These are phyloP conservation scores for Busseola fusca DNA, from an alignment of 2,888 invertebrate genomes.

Conservation along the genomic window DNA sequence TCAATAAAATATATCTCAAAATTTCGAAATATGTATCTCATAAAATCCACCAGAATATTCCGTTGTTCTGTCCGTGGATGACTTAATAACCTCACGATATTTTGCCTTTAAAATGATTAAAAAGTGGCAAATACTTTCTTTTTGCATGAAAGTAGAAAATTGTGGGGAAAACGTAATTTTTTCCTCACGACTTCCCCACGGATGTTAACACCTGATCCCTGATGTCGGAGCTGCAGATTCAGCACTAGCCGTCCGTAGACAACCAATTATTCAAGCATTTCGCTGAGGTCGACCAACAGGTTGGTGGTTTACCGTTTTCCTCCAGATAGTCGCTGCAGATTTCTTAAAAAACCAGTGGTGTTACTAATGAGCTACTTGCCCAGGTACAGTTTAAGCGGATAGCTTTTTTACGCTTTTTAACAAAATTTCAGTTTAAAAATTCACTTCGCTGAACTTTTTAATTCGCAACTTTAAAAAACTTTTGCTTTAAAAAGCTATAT, in stretches of 20 bases:
- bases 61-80: constrained; percentile 51
- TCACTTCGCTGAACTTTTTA: constrained; percentile 41
- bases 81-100: constrained; percentile 60
- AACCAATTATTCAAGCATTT: constrained; percentile 85
- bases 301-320: constrained; percentile 78
- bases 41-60: constrained; percentile 46
- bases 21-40: constrained; percentile 35
- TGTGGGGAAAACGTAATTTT: constrained; percentile 60
- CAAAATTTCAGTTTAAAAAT: constrained; percentile 53
- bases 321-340: constrained; percentile 68
- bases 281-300: constrained; percentile 80
- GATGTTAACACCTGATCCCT: constrained; percentile 85
- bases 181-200: constrained; percentile 80
- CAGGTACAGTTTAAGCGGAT: constrained; percentile 60
- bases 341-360: constrained; percentile 71
- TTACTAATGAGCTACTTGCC: constrained; percentile 66
- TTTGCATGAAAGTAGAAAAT: constrained; percentile 64
- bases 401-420: constrained; percentile 55
- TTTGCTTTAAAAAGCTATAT: constrained; percentile 23
- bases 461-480: constrained; percentile 31
- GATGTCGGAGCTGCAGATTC: constrained; percentile 67
- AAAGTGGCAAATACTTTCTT: constrained; percentile 63
- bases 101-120: constrained; percentile 46
- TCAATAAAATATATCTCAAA: constrained; percentile 63
- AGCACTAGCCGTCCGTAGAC: constrained; percentile 76